phyloP scores from a whole-genome alignment of 2,113 vertebrate species.

The Notarius quadriscutis region DNA sequence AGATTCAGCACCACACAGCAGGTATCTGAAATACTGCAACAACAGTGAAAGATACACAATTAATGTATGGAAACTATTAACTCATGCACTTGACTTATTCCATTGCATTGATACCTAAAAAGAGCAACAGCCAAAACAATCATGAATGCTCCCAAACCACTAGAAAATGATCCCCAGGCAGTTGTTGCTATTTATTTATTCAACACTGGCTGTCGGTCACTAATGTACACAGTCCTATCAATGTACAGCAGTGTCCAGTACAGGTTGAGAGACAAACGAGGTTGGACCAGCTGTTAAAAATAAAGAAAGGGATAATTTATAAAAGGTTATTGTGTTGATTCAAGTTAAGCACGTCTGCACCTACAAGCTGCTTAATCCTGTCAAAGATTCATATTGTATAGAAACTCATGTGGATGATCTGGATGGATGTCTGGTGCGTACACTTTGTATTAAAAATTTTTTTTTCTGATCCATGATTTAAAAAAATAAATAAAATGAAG shows the following conservation, averaged over 20 bases:
- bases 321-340: background rate
- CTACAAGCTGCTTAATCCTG: background rate
- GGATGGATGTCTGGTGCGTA: background rate
- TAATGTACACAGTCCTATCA: background rate
- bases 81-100: no score
- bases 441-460: background rate
- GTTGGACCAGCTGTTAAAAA: background rate
- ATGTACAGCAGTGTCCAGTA: background rate
- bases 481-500: background rate
- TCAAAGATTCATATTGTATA: background rate
- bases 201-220: no score
- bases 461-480: background rate
- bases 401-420: background rate
- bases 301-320: background rate
- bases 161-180: background rate
- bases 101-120: background rate
- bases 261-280: background rate
- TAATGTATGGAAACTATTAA: background rate
- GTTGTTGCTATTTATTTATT: background rate
- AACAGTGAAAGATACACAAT: slow-evolving; percentile 33
- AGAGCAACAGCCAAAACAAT: background rate
- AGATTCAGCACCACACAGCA: slow-evolving; percentile 89
- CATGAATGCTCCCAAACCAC: background rate
- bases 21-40: slow-evolving; percentile 89
- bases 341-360: background rate